Evolutionary conservation across 2,888 invertebrate genomes (phyloP).

Genomic region (Elgonia sp.): DNA sequence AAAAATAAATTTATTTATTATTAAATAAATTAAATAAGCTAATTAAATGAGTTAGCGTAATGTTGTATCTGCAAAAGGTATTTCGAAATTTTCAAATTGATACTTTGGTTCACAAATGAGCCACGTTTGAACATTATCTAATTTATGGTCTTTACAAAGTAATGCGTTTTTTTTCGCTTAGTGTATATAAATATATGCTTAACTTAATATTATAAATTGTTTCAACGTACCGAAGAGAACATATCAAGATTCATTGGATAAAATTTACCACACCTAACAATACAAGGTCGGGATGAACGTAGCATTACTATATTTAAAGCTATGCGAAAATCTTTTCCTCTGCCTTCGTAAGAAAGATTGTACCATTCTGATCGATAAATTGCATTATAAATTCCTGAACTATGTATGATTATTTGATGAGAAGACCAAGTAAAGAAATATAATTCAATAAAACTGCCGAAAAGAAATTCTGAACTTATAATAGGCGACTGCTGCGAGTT

Average conservation of each 20-base stretch:
- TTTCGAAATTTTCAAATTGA: too few species aligned
- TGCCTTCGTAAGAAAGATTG: slow-evolving; percentile 1
- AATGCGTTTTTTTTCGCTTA: too few species aligned
- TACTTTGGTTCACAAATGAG: too few species aligned
- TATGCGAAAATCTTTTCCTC: slow-evolving; percentile 61
- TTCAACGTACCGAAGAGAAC: slow-evolving; percentile 27
- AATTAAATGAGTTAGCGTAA: too few species aligned
- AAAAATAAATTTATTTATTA: too few species aligned
- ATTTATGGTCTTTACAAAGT: too few species aligned
- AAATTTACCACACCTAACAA: slow-evolving; percentile 72
- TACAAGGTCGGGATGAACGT: slow-evolving; percentile 62
- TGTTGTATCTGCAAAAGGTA: too few species aligned
- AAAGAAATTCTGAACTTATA: slow-evolving; percentile 53
- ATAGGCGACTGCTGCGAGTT: slow-evolving; percentile 14
- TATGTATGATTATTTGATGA: slow-evolving; percentile 69
- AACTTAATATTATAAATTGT: neutral
- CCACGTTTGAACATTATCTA: too few species aligned
- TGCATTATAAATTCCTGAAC: slow-evolving; percentile 58
- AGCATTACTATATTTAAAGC: slow-evolving; percentile 59
- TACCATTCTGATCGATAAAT: slow-evolving; percentile 73
- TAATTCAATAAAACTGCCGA: slow-evolving; percentile 68
- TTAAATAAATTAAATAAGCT: too few species aligned
- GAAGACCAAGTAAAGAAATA: slow-evolving; percentile 73
- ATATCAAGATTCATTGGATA: slow-evolving; percentile 64
- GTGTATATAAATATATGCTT: too few species aligned